Conservation (phyloP, 64 coral and sea anemone genomes). For the Trachythela sp. region DNA sequence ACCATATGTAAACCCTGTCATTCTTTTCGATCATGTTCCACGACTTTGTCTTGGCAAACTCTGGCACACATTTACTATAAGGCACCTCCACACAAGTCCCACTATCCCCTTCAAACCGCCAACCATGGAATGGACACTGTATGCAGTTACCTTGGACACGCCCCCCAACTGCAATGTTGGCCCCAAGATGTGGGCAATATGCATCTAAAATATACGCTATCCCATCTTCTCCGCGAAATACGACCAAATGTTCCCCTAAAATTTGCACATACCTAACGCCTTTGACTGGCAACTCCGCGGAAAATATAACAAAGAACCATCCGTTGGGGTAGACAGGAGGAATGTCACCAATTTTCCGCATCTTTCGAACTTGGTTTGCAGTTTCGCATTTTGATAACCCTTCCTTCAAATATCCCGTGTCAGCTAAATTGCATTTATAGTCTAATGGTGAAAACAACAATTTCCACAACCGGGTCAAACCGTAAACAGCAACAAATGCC, state of each 20-base stretch:
- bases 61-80: slow-evolving; percentile 61
- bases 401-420: slow-evolving; percentile 57
- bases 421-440: slow-evolving; percentile 33
- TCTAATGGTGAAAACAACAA: neutral
- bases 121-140: slow-evolving; percentile 87
- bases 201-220: slow-evolving; percentile 59
- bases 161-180: slow-evolving; percentile 82
- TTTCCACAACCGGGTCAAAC: neutral
- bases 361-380: slow-evolving; percentile 33
- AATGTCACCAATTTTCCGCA: slow-evolving; percentile 48
- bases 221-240: slow-evolving; percentile 85
- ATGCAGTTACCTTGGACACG: slow-evolving; percentile 69
- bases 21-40: slow-evolving; percentile 76
- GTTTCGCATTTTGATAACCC: slow-evolving; percentile 56
- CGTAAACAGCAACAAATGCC: neutral
- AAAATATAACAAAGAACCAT: slow-evolving; percentile 65
- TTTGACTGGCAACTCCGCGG: slow-evolving; percentile 46
- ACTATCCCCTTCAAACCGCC: slow-evolving; percentile 62
- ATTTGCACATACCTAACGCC: slow-evolving; percentile 60
- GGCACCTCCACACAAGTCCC: slow-evolving; percentile 72
- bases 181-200: slow-evolving; percentile 88
- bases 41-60: slow-evolving; percentile 58
- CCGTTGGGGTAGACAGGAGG: slow-evolving; percentile 91
- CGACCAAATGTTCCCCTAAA: slow-evolving; percentile 74
- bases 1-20: slow-evolving; percentile 68